These are phyloP conservation scores for Mercenaria mercenaria DNA, from an alignment of 1,140 invertebrate species.

Conservation along the genomic window DNA sequence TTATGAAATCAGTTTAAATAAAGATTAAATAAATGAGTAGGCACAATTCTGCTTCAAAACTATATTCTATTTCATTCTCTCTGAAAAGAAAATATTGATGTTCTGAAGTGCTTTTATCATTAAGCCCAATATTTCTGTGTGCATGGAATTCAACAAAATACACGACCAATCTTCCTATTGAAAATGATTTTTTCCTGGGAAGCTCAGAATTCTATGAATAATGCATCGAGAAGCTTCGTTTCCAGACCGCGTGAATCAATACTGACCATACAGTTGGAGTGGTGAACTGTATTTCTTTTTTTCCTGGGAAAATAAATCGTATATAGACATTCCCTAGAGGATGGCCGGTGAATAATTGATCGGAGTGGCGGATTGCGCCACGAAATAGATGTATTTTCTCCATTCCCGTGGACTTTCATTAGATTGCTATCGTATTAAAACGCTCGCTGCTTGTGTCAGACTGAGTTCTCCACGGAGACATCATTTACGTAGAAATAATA, in stretches of 20 bases:
- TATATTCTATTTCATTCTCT: no score
- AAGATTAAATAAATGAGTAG: no score
- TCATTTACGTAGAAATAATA: constrained; percentile 35
- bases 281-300: constrained; percentile 28
- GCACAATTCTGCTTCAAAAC: no score
- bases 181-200: neutral
- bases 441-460: constrained; percentile 3
- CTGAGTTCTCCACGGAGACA: neutral
- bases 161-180: no score
- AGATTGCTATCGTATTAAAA: constrained; percentile 24
- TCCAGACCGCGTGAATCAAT: constrained; percentile 21
- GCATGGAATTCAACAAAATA: no score
- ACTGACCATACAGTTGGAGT: neutral
- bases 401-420: neutral
- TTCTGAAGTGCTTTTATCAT: no score
- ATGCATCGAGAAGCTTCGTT: neutral
- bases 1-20: no score
- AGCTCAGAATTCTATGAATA: neutral
- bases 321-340: constrained; percentile 30
- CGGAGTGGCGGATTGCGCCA: constrained; percentile 16
- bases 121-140: no score
- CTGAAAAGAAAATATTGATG: no score
- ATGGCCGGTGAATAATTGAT: constrained; percentile 34
- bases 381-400: constrained; percentile 23
- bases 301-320: constrained; percentile 49